A percentile compares a stretch with the other conserved stretches of the same genome.
Evolutionary conservation across 2,113 vertebrate species (phyloP).

Genomic region (Malurus melanocephalus): DNA sequence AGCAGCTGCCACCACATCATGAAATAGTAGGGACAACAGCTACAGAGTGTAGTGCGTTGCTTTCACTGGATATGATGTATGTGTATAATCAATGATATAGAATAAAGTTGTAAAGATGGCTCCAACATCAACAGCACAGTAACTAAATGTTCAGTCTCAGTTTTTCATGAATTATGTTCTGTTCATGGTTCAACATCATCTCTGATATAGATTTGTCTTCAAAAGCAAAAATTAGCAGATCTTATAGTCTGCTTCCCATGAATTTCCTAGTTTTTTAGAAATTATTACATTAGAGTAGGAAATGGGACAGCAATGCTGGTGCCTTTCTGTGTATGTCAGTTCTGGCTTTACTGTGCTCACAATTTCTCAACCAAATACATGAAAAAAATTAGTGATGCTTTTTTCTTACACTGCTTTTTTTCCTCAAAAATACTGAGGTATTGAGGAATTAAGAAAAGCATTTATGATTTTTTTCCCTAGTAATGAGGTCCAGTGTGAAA

Average conservation of each 20-base stretch:
- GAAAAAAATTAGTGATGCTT: rapidly evolving
- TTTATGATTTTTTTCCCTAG: not conserved
- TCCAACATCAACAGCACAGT: not conserved
- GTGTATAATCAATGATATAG: not conserved
- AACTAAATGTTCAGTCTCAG: not conserved
- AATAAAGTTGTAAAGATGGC: not conserved
- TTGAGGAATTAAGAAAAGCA: not conserved
- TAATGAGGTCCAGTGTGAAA: not conserved
- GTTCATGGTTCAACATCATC: not conserved
- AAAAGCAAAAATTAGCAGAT: not conserved
- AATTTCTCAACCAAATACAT: not conserved
- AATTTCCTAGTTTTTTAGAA: not conserved
- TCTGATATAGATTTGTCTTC: not conserved
- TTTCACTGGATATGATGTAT: not conserved
- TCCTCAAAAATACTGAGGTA: not conserved
- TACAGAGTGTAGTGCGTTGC: not conserved
- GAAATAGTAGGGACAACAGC: rapidly evolving
- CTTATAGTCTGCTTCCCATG: not conserved
- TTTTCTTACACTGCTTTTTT: not conserved
- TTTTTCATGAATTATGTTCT: not conserved
- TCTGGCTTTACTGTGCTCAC: not conserved
- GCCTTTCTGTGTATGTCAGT: not conserved
- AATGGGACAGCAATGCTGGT: not conserved
- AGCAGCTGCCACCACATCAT: not conserved
- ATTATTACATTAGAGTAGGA: not conserved